Conservation (phyloP, 2,113 vertebrate species). For the Hiodon alosoides region DNA sequence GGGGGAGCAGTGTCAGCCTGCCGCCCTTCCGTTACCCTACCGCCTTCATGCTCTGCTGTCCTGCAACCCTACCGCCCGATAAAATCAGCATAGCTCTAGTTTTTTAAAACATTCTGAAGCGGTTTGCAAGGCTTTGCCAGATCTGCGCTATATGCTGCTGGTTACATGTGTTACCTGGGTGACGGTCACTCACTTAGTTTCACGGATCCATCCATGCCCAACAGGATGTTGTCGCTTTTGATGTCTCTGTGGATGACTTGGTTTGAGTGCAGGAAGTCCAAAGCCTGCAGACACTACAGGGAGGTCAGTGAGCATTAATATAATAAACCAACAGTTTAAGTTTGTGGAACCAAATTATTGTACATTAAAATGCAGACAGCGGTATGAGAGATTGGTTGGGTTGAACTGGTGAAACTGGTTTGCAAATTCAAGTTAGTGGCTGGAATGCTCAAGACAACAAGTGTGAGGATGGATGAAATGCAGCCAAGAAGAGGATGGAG, state of each 20-base stretch:
- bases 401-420: background rate
- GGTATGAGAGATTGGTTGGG: too few species aligned
- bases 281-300: constrained; percentile 88
- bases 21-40: background rate
- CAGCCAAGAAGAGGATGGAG: too few species aligned
- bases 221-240: constrained; percentile 96
- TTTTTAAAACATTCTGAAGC: too few species aligned
- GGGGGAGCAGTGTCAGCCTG: constrained; percentile 28
- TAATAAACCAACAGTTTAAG: background rate
- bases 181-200: constrained; percentile 80
- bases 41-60: too few species aligned
- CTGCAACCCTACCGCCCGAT: too few species aligned
- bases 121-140: too few species aligned
- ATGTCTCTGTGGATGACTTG: constrained; percentile 98
- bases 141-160: too few species aligned
- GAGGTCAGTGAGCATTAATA: constrained; percentile 10
- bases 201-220: constrained; percentile 97
- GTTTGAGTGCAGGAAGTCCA: constrained; percentile 97
- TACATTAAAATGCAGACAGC: background rate
- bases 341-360: background rate
- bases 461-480: too few species aligned
- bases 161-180: background rate
- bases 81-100: too few species aligned
- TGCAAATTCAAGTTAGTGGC: too few species aligned
- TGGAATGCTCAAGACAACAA: too few species aligned